Conservation (phyloP, 2,113 vertebrate species). For the Jaculus jaculus region DNA sequence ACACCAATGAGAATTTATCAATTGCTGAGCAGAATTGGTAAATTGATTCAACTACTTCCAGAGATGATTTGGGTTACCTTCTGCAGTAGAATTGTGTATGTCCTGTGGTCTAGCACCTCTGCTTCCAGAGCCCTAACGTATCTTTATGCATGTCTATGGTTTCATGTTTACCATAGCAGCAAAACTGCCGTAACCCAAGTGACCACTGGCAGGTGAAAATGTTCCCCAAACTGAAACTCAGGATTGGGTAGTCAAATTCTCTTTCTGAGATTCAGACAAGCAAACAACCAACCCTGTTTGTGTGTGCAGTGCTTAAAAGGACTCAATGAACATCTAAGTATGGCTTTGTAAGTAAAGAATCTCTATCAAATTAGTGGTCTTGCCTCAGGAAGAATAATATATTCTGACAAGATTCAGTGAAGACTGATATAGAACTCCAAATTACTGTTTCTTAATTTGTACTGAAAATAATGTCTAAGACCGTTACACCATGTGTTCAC, state of each 20-base stretch:
- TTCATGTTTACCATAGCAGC: too few relatives aligned
- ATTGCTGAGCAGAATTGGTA: too few relatives aligned
- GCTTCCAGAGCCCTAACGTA: too few relatives aligned
- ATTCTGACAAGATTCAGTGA: neutral
- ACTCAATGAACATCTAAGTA: neutral
- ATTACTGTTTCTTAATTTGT: neutral
- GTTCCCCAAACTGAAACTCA: neutral
- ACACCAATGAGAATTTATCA: too few relatives aligned
- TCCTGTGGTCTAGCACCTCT: too few relatives aligned
- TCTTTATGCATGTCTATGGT: too few relatives aligned
- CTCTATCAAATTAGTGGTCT: neutral
- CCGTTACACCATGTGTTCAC: neutral
- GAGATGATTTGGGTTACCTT: too few relatives aligned
- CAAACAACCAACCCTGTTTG: neutral
- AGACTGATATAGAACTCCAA: neutral
- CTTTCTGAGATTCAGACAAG: constrained; percentile 11
- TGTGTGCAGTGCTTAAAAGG: neutral
- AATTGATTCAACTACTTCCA: too few relatives aligned
- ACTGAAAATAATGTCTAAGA: neutral
- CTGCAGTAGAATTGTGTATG: too few relatives aligned
- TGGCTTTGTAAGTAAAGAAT: neutral
- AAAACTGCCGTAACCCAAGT: too few relatives aligned
- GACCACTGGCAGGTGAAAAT: neutral
- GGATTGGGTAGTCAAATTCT: neutral
- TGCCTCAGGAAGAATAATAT: neutral